Evolutionary conservation across 2,797 vertebrate species (phyloP), one percentile per base, ranked within the genome.

Genomic region (Myotis findleyi): DNA sequence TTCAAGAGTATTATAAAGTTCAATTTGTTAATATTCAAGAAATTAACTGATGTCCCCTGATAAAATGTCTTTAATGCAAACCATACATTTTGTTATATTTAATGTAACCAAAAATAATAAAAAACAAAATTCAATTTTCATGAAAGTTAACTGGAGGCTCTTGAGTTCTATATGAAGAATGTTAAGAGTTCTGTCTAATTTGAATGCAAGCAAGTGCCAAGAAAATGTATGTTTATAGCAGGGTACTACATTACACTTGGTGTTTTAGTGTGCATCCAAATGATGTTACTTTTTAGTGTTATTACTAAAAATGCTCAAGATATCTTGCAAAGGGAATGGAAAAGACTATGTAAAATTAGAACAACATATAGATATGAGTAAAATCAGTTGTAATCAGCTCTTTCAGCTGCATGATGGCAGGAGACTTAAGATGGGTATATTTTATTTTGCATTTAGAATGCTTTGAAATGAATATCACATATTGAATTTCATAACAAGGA

Each of bases 21-120:
- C 47, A 30, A 93, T 85, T 87, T 88, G 21, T 71, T 90, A 87
- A 59, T 93, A 10, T 72, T 94, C 59, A 90, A 89, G 55, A 93
- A 95, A 86, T 91, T 66, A 91, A 86, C 82, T 81, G 49, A 69
- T 75, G 44, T 91, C 25, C 38, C 75, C 72, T 75, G 8, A 71
- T 80, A 18, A 96, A 96, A 94, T 81, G 23, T 62, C 33, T 82
- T 75, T 75, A 79, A 38, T 92, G 13, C 36, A 80, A 87, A 89
- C 38, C 59, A 44, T 72, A 69, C 30, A 4, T 44, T 8, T 77
- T 47, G 72, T 81, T 93, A 62, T 4, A 47, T 66, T 96, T 87
- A 62, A 49, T 69, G 1, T 73, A 64, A 87, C 59, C 62, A 59
- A 91, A 85, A 20, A 77, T 30, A n/a, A n/a, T n/a, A 17, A 64